Evolutionary conservation across 2,797 vertebrate species (phyloP).

Genomic region (Sciurus carolinensis): DNA sequence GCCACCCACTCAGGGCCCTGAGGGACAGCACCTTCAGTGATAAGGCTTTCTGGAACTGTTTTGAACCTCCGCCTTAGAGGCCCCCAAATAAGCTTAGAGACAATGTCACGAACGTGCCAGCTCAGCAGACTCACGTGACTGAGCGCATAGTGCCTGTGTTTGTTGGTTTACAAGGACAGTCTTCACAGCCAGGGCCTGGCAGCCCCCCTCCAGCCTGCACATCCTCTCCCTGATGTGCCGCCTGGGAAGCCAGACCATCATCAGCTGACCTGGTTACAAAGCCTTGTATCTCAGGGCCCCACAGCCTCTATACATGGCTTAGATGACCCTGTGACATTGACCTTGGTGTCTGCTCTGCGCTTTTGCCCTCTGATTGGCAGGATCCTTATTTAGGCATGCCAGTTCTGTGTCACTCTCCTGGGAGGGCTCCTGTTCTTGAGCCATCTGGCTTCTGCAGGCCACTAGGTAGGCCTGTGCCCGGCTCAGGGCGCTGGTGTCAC

Average conservation of each 20-base stretch:
- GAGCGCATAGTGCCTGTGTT: background rate
- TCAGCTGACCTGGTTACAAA: background rate
- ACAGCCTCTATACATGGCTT: background rate
- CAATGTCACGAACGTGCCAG: rapidly evolving
- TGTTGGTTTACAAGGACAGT: background rate
- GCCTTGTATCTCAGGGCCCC: rapidly evolving
- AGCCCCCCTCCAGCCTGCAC: background rate
- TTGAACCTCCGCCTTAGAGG: background rate
- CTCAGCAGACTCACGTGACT: background rate
- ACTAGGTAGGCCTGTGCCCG: background rate
- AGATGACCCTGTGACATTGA: background rate
- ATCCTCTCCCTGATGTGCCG: rapidly evolving
- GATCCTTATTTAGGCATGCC: background rate
- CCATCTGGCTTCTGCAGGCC: background rate
- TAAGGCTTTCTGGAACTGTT: background rate
- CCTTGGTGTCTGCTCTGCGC: background rate
- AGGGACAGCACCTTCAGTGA: background rate
- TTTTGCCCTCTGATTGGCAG: background rate
- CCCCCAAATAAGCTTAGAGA: background rate
- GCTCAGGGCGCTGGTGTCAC: background rate
- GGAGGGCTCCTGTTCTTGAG: background rate
- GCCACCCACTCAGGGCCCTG: background rate
- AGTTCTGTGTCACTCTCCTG: background rate
- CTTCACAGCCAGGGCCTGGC: background rate
- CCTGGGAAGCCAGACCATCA: background rate